Base-by-base conservation (phyloP, 2,797 vertebrate genomes). In the Acanthornis magna region DNA sequence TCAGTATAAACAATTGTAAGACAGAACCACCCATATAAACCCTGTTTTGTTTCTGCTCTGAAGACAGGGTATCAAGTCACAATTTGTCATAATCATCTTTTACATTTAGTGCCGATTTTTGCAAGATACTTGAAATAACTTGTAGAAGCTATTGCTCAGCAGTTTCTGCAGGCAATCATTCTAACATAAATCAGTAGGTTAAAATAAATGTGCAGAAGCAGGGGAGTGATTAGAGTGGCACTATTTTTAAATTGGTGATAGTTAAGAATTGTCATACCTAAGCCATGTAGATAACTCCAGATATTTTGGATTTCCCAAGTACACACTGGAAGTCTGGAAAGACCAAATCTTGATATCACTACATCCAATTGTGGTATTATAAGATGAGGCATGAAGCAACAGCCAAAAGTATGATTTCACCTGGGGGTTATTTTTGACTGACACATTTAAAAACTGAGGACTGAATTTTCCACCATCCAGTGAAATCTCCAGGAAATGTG, bases 31-130 rank as follows among this genome's bases (percentile, higher is more conserved):
- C 65, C 60, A 74, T 84, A 74, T 34, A 81, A 93, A 71, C 34
- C 7, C 23, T 68, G 30, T 76, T 90, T 95, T 91, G 66, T 90
- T 94, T 93, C 82, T 71, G 22, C 70, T 93, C 68, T 78, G 38
- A 78, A 95, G 88, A 66, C 61, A 92, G 68, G 20, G 60, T 82
- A 63, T 91, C 67, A 93, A 95, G 62, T 89, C 68, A 92, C 48
- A 96, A 92, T 94, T 95, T 85, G 25, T 79, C 55, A 77, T 83
- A 93, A 94, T 93, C 48, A 58, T 74, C 79, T 95, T 89, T 89
- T 91, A 91, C 5, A 38, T 87, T 94, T 92, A 88, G 55, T 58
- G 40, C 45, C 11, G 79, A 36, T 90, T 89, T 96, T 97, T 11
- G 11, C 27, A 89, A 85, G 43, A 57, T 71, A 70, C 45, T 90